Evolutionary conservation across 1,140 invertebrate species (phyloP).

Genomic region (Drosophila repleta): DNA sequence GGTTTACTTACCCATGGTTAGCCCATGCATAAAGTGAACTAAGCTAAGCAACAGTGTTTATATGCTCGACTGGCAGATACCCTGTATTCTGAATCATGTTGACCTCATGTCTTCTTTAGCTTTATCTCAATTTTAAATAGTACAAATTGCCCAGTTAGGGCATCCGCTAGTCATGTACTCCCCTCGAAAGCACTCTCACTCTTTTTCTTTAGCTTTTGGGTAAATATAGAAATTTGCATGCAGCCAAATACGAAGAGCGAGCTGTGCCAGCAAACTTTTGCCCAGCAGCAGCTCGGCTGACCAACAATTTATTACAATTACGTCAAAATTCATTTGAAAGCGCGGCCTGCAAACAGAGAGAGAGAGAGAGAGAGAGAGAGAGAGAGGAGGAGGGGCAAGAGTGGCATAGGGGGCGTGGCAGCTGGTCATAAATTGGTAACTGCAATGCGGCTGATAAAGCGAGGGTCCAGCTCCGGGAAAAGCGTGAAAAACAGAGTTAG

Average conservation of each 20-base stretch:
- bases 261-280: constrained; percentile 39
- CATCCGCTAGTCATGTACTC: neutral
- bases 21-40: neutral
- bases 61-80: too few species aligned
- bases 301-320: constrained; percentile 81
- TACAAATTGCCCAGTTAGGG: neutral
- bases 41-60: too few species aligned
- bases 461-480: neutral
- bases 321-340: constrained; percentile 78
- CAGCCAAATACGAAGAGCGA: constrained; percentile 14
- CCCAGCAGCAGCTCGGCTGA: constrained; percentile 50
- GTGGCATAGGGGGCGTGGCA: neutral
- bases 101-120: too few species aligned
- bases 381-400: too few species aligned
- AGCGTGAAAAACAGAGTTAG: constrained; percentile 13
- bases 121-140: too few species aligned
- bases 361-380: constrained; percentile 10
- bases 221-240: constrained; percentile 61
- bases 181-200: neutral
- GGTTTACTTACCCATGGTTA: neutral
- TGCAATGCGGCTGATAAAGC: constrained; percentile 77
- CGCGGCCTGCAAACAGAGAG: constrained; percentile 29
- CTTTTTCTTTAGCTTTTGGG: constrained; percentile 39
- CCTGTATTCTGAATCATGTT: too few species aligned
- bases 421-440: constrained; percentile 69